Evolutionary conservation across 2,888 invertebrate genomes (phyloP).

Genomic region (Apamea sordens): DNA sequence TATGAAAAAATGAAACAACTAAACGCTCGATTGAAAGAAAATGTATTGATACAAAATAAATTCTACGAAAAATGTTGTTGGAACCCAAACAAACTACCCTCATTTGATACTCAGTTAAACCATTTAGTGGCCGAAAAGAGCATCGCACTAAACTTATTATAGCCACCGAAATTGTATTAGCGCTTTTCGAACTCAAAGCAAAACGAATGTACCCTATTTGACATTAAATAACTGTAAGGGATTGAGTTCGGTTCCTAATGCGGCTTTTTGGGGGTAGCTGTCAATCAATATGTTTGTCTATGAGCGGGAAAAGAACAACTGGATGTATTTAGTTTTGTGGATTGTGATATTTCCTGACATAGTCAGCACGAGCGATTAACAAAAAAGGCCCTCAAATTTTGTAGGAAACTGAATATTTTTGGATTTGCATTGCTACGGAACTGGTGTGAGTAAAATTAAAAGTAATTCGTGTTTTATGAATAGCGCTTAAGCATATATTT

Average conservation of each 20-base stretch:
- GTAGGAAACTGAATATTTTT: too few relatives aligned
- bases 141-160: slow-evolving; percentile 82
- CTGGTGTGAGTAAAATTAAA: too few relatives aligned
- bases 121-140: slow-evolving; percentile 86
- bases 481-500: too few relatives aligned
- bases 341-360: too few relatives aligned
- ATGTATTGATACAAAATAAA: not conserved
- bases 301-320: slow-evolving; percentile 46
- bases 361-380: too few relatives aligned
- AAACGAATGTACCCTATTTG: slow-evolving; percentile 82
- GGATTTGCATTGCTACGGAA: too few relatives aligned
- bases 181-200: slow-evolving; percentile 77
- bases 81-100: slow-evolving; percentile 59
- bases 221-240: slow-evolving; percentile 84
- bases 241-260: slow-evolving; percentile 74
- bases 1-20: not conserved
- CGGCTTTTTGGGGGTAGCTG: slow-evolving; percentile 54
- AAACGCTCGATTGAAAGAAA: not conserved
- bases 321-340: too few relatives aligned
- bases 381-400: too few relatives aligned
- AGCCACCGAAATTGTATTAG: slow-evolving; percentile 83
- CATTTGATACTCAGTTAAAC: slow-evolving; percentile 81
- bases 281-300: slow-evolving; percentile 63
- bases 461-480: too few relatives aligned
- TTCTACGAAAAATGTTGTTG: not conserved